Evolutionary conservation across 2,797 vertebrate species (phyloP).

Genomic region (Lutjanus campechanus): DNA sequence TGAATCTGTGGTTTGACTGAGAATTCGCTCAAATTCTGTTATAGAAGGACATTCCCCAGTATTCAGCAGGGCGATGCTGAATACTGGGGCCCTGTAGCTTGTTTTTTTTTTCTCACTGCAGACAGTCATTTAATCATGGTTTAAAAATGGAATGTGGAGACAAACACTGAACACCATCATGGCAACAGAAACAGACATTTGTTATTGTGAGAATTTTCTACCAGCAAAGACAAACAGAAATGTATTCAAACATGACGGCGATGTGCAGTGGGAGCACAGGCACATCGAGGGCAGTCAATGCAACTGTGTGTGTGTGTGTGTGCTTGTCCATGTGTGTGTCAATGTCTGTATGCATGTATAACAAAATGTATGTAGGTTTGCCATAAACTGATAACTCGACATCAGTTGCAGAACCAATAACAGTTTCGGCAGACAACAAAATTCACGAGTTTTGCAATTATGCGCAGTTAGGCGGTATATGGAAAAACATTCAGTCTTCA

Average conservation of each 20-base stretch:
- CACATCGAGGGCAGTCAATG: conserved; percentile 3
- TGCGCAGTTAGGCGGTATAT: background rate
- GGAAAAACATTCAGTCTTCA: background rate
- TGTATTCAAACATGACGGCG: conserved; percentile 31
- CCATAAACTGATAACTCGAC: conserved; percentile 11
- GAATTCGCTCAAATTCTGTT: conserved; percentile 13
- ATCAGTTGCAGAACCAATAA: conserved; percentile 2
- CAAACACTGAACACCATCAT: conserved; percentile 40
- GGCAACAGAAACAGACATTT: conserved; percentile 25
- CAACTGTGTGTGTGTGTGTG: background rate
- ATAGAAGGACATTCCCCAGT: background rate
- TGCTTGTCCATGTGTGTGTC: background rate
- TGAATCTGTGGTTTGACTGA: conserved; percentile 12
- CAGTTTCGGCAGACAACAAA: background rate
- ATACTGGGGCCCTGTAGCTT: background rate
- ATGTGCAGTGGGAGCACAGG: conserved; percentile 26
- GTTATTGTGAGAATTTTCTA: conserved; percentile 49
- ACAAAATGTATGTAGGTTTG: conserved; percentile 4
- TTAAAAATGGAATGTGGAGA: conserved; percentile 47
- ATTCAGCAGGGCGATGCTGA: conserved; percentile 1
- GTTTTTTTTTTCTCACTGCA: conserved; percentile 4
- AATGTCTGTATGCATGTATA: background rate
- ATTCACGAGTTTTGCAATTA: background rate
- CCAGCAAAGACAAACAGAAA: conserved; percentile 40
- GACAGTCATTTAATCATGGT: conserved; percentile 31